Evolutionary conservation across 30 jellyfish, hydroid and myxozoan species (phyloP), one percentile per base, ranked within the genome.

Genomic region (Thelohanellus kitauei): DNA sequence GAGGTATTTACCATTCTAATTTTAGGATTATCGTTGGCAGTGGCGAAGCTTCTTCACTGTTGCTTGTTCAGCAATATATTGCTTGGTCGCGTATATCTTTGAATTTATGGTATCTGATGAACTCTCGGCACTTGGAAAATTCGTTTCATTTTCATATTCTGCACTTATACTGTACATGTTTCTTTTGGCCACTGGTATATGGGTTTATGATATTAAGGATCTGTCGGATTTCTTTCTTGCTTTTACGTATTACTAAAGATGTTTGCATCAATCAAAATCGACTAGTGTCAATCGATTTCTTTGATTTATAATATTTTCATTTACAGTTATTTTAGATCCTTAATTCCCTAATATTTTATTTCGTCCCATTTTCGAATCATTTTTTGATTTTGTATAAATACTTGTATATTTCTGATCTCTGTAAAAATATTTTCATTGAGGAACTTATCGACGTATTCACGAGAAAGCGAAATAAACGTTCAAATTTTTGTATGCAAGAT

Each of bases 1-100:
- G 98, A 80, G 84, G 98, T 80, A 43, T 27, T n/a, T 27, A 5
- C 8, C n/a, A 5, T 5, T 27, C n/a, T 27, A 5, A 27, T 27
- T 27, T 27, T 27, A 27, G 35, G 35, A 27, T 27, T 27, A 27
- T n/a, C 35, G 35, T 27, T 27, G 35, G 35, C 35, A 27, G n/a
- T 27, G 35, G 35, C 8, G 35, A 27, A 27, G 35, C n/a, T 27
- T 27, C n/a, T 27, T 27, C n/a, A 27, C 35, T 27, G n/a, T n/a
- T 5, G 35, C 35, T 5, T 27, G 10, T 5, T 5, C 35, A 27
- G 8, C 35, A 27, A 8, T 27, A 8, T 27, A 27, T 27, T 27
- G 35, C n/a, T 27, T 27, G 10, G n/a, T 27, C n/a, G 35, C n/a
- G 8, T 8, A 5, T 27, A 27, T 27, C n/a, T 27, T 5, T n/a